phyloP scores from a whole-genome alignment of 2,113 vertebrate species.

The Motacilla alba region DNA sequence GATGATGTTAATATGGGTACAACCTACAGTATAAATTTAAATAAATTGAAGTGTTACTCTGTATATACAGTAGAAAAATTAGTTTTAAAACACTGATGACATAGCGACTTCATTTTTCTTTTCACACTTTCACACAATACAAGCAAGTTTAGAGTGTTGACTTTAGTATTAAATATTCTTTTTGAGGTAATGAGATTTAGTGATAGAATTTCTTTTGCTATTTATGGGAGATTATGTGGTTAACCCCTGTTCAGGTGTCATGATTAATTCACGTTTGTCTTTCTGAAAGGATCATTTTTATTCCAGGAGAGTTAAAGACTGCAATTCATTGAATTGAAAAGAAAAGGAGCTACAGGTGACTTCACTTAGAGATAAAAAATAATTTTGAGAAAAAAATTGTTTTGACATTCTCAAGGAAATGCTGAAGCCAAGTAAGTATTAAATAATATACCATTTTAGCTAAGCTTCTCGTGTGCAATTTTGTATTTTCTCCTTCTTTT shows the following conservation, averaged over 20 bases:
- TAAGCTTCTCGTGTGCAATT: neutral
- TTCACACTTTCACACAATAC: neutral
- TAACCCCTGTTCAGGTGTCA: neutral
- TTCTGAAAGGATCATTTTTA: neutral
- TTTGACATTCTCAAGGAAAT: neutral
- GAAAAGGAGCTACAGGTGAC: neutral
- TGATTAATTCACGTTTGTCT: neutral
- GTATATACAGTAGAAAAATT: neutral
- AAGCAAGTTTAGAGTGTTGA: neutral
- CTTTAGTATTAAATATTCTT: neutral
- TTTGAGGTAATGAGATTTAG: neutral
- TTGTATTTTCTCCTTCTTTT: neutral
- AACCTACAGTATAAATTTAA: neutral
- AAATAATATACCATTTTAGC: neutral
- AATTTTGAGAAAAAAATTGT: neutral
- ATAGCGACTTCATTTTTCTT: neutral
- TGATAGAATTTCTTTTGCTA: neutral
- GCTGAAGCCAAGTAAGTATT: neutral
- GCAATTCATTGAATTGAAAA: neutral
- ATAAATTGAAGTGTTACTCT: neutral
- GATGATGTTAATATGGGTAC: neutral
- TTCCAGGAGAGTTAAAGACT: neutral
- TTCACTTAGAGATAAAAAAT: neutral
- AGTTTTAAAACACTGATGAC: neutral
- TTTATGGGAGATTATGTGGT: neutral